Evolutionary conservation across 2,797 vertebrate species (phyloP), one percentile per base, ranked within the genome.

Genomic region (Muscicapa striata): DNA sequence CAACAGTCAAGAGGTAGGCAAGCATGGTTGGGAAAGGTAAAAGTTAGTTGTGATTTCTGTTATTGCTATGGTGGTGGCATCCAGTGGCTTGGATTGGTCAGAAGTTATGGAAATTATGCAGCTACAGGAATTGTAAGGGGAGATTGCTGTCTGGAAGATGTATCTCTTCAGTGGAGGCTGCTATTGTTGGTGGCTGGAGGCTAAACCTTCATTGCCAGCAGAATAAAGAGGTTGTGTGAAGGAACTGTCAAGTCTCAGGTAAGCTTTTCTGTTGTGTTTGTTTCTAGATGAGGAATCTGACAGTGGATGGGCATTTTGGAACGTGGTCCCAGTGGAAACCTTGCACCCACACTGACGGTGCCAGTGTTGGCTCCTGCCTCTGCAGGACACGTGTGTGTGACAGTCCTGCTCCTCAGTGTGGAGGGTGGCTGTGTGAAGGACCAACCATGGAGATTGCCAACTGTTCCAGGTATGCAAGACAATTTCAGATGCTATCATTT

Each of bases 401-500:
- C 97, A 99, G 95, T 93, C 99, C 99, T 0, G 96, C 97, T 86
- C 99, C 99, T 13, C 98, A 98, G 92, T 99, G 99, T 55, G 99
- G 99, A 1, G 99, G 99, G 1, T 98, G 98, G 97, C 97, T 96
- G 27, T 99, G 99, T 70, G 97, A 98, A 32, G 99, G 99, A 34
- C 98, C 98, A 91, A 98, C 98, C 15, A 97, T 99, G 91, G 99
- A 99, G 96, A 99, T 99, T 24, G 98, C 98, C 89, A 99, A 99
- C 97, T 99, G 99, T 84, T 99, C 99, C 97, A 99, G 99, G 99
- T 99, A 96, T 13, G 70, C 41, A 21, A 58, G 36, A 45, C 32
- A 54, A 69, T 61, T 34, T 51, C 61, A 70, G 7, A 15, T 51
- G 79, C 13, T 32, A 3, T 61, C 1, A 0, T 30, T 59, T 52